A percentile compares a stretch with the other conserved stretches of the same genome.
phyloP scores from a whole-genome alignment of 2,797 vertebrate species.

The Poecilia gillii region DNA sequence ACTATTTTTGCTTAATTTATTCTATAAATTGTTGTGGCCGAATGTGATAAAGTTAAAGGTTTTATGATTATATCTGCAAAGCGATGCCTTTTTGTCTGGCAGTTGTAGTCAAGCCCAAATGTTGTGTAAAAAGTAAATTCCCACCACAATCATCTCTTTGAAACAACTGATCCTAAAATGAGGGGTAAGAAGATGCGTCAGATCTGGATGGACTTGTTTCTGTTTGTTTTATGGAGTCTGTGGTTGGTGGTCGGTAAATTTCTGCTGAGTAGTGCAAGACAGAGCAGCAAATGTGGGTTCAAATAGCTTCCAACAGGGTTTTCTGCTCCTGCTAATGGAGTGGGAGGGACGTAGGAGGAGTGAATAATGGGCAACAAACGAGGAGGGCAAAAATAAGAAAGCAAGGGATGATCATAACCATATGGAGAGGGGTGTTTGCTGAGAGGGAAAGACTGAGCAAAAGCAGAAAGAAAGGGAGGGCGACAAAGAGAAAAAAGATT shows the following conservation, averaged over 20 bases:
- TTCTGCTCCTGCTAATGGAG: constrained; percentile 58
- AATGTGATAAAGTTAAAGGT: neutral
- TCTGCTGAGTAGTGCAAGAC: constrained; percentile 74
- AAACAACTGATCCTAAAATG: constrained; percentile 25
- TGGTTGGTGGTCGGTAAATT: constrained; percentile 67
- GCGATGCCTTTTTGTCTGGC: neutral
- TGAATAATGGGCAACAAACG: constrained; percentile 56
- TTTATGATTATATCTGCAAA: neutral
- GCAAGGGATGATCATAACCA: constrained; percentile 83
- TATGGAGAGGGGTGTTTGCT: constrained; percentile 75
- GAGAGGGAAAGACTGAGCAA: constrained; percentile 53
- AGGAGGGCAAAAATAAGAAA: constrained; percentile 75
- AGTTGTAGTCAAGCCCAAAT: neutral
- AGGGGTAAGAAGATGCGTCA: constrained; percentile 45
- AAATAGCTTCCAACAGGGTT: constrained; percentile 69
- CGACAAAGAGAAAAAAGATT: constrained; percentile 19
- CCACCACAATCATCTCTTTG: neutral
- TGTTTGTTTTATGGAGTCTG: constrained; percentile 69
- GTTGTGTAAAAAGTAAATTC: neutral
- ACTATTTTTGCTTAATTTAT: neutral
- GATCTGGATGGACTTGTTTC: constrained; percentile 49
- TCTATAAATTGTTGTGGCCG: neutral
- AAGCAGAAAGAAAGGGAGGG: constrained; percentile 31
- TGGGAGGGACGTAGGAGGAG: constrained; percentile 63
- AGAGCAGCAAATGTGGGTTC: constrained; percentile 69